Base-by-base conservation (phyloP, 2,888 invertebrate genomes). In the Trissonchulus latispiculum region DNA sequence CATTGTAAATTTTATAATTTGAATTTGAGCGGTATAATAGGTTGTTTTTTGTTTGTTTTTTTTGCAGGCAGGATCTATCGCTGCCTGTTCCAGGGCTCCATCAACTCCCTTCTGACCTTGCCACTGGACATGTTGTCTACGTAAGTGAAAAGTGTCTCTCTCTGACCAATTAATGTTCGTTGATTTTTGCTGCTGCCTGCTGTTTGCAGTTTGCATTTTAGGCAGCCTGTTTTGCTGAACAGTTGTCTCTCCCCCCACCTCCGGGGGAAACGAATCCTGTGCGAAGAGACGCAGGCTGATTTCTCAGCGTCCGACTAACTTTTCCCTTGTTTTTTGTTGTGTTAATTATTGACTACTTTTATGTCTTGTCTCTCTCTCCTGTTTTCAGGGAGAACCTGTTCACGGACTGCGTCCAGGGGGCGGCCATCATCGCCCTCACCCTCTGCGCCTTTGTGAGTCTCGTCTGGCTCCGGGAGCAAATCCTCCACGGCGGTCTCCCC, bases 401-500 rank as follows among this genome's bases (percentile, higher is more conserved):
- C 31, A 72, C 74, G 2, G 99, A 99, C 85, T 92, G 95, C 75
- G 92, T 95, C 83, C 93, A 95, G 76, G 99, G 96, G 23, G 93
- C 92, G 84, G 92, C 96, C 84, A 95, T 99, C 48, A 95, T 99
- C 18, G 91, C 92, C 1, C 95, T 96, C 82, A 97, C 97, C 62
- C 79, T 86, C 64, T 85, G 85, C 83, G 78, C 80, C 0, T 99
- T 99, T 82, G 95, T 99, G 79, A 95, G 95, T 2, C 85, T 97
- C 68, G 93, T 99, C 1, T 99, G 99, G 97, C 86, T 99, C 70
- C 86, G 97, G 77, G 99, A 99, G 85, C 99, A 99, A 85, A 96
- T 99, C 75, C 87, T 97, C 80, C 93, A 95, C 82, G 96, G 95
- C 0, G 96, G 95, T 36, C 96, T 95, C 0, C 95, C 95, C 0